These are phyloP conservation scores for Cygnus buccinator DNA, from an alignment of 2,113 vertebrate species.

Conservation along the genomic window DNA sequence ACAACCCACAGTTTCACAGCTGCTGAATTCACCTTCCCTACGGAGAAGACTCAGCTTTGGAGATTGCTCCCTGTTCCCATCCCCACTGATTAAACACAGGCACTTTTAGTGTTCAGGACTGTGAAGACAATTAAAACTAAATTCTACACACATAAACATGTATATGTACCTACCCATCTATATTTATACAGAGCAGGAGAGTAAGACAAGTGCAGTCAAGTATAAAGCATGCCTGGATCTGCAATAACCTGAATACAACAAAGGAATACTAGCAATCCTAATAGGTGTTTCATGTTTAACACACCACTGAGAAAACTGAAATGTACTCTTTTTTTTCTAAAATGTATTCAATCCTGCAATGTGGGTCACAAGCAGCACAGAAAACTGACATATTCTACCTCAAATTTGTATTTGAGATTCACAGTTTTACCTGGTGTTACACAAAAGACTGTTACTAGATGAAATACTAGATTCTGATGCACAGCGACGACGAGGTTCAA, in stretches of 20 bases:
- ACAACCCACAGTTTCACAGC: not conserved
- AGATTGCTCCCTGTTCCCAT: not conserved
- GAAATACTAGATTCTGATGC: slow-evolving; percentile 97
- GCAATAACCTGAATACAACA: not conserved
- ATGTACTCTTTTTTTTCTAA: not conserved
- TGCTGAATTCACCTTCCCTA: not conserved
- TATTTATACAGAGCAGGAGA: not conserved
- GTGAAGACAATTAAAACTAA: not conserved
- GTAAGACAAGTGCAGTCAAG: not conserved
- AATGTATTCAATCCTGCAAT: not conserved
- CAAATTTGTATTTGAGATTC: not conserved
- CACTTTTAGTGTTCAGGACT: not conserved
- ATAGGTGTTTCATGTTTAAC: not conserved
- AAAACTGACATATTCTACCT: not conserved
- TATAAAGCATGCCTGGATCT: not conserved
- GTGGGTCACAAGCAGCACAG: not conserved
- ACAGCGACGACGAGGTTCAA: slow-evolving; percentile 89
- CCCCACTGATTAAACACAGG: not conserved
- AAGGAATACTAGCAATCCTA: not conserved
- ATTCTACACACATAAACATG: not conserved
- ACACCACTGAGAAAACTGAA: not conserved
- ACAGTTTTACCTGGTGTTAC: slow-evolving; percentile 85
- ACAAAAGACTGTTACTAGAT: slow-evolving; percentile 90
- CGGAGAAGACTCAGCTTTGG: not conserved
- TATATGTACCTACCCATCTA: not conserved